Evolutionary conservation across 2,888 invertebrate species (phyloP).

Genomic region (Tetrapedia diversipes): DNA sequence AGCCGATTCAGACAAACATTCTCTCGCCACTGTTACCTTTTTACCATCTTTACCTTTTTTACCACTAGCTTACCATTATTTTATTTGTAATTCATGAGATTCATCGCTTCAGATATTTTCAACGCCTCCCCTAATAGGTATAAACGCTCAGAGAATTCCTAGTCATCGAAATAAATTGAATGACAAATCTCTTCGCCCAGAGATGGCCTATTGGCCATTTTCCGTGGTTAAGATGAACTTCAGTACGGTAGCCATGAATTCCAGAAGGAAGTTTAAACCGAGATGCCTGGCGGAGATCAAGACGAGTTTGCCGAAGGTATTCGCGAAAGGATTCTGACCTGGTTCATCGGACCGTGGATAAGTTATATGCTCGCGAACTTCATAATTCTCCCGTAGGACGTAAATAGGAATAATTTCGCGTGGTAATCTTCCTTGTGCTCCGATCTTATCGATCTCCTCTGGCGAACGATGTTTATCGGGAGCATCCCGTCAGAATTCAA

Average conservation of each 20-base stretch:
- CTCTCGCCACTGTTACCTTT: too few species aligned
- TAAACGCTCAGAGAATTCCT: background rate
- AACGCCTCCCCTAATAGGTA: too few species aligned
- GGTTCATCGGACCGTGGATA: constrained; percentile 51
- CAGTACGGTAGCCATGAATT: constrained; percentile 7
- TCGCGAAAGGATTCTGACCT: constrained; percentile 37
- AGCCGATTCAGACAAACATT: too few species aligned
- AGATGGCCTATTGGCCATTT: background rate
- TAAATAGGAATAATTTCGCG: constrained; percentile 43
- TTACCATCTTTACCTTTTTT: too few species aligned
- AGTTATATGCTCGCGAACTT: constrained; percentile 36
- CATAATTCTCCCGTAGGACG: constrained; percentile 32
- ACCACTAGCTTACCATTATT: too few species aligned
- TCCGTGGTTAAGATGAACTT: too few species aligned
- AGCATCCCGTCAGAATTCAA: constrained; percentile 25
- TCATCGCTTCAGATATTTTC: too few species aligned
- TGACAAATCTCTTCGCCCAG: background rate
- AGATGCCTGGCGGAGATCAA: constrained; percentile 2
- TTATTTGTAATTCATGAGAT: too few species aligned
- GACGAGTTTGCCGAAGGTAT: constrained; percentile 14
- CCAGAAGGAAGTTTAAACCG: background rate
- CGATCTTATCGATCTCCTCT: constrained; percentile 27
- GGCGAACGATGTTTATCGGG: constrained; percentile 2
- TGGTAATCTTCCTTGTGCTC: constrained; percentile 14
- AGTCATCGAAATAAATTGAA: background rate